phyloP scores from a whole-genome alignment of 2,888 invertebrate genomes.

The Ommatoiulus sabulosus region DNA sequence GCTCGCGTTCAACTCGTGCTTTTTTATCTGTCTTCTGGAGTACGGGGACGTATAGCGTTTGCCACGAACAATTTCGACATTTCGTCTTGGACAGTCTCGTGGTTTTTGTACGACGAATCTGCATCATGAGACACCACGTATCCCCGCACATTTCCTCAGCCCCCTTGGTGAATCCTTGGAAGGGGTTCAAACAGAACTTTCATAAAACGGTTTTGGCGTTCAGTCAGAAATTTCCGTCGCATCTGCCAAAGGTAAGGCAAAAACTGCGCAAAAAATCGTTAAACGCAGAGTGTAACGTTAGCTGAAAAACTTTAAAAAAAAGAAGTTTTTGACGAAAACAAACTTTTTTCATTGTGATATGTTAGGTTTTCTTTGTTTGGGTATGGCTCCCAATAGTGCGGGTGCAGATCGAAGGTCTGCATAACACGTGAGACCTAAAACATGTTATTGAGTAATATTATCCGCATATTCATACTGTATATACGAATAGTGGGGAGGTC shows the following conservation, averaged over 20 bases:
- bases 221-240: conserved; percentile 49
- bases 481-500: no score
- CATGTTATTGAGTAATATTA: not conserved
- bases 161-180: conserved; percentile 52
- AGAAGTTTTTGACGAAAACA: not conserved
- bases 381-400: not conserved
- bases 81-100: not conserved
- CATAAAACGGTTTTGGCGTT: conserved; percentile 49
- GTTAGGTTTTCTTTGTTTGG: not conserved
- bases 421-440: not conserved
- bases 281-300: not conserved
- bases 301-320: not conserved
- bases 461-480: not conserved
- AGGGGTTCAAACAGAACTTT: conserved; percentile 9
- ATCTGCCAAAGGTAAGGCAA: conserved; percentile 48
- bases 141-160: not conserved
- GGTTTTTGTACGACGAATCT: not conserved
- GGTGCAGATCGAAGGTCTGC: not conserved
- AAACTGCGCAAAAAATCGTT: not conserved
- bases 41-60: not conserved
- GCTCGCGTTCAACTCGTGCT: not conserved
- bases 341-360: not conserved
- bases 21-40: not conserved
- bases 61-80: not conserved
- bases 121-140: conserved; percentile 23